Evolutionary conservation across 1,140 invertebrate species (phyloP).

Genomic region (Scaptomyza montana): DNA sequence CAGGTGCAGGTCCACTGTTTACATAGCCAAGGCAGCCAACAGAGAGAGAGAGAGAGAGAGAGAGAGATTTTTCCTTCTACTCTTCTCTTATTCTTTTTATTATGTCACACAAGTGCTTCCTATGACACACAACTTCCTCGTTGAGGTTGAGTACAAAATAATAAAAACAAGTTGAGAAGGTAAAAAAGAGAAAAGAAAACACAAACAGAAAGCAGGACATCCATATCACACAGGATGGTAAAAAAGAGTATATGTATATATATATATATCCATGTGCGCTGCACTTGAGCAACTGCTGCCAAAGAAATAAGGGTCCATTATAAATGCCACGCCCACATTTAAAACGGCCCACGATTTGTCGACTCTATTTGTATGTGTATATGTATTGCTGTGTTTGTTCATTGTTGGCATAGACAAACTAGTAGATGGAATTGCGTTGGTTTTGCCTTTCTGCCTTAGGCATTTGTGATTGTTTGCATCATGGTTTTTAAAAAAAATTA

Average conservation of each 20-base stretch:
- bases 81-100: conserved; percentile 33
- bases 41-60: no score
- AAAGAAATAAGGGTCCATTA: conserved; percentile 58
- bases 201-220: conserved; percentile 16
- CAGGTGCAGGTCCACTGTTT: conserved; percentile 40
- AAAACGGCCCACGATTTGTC: conserved; percentile 9
- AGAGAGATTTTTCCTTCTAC: no score
- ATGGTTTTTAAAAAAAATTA: neutral
- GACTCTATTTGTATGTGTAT: conserved; percentile 1
- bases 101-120: conserved; percentile 80
- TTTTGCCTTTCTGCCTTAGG: neutral
- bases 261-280: conserved; percentile 15
- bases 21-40: conserved; percentile 28
- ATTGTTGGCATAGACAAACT: conserved; percentile 11
- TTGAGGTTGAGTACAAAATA: conserved; percentile 50
- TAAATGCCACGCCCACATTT: conserved; percentile 46
- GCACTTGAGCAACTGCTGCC: conserved; percentile 38
- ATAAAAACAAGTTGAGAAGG: conserved; percentile 10
- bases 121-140: conserved; percentile 76
- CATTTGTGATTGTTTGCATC: neutral
- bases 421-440: conserved; percentile 6
- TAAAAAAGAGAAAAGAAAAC: conserved; percentile 1
- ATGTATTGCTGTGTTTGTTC: no score
- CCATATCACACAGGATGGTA: conserved; percentile 19
- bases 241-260: conserved; percentile 1